phyloP scores from a whole-genome alignment of 2,888 invertebrate species.

The Leptinotarsa rubiginosa region DNA sequence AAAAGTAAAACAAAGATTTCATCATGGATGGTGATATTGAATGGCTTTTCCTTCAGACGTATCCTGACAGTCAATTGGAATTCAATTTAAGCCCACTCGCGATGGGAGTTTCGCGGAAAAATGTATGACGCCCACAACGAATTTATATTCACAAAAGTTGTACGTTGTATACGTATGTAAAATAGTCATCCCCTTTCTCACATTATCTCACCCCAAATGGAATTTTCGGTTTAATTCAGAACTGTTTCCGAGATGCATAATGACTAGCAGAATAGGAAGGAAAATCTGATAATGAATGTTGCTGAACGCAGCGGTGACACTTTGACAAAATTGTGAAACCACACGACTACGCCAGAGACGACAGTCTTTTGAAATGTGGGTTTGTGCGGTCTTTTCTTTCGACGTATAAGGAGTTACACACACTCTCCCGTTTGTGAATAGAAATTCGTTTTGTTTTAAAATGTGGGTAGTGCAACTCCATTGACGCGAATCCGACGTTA shows the following conservation, averaged over 20 bases:
- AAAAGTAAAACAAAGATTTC: too few relatives aligned
- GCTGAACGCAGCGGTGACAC: conserved; percentile 27
- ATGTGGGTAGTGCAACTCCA: background rate
- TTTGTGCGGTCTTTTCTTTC: conserved; percentile 11
- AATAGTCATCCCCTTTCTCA: conserved; percentile 12
- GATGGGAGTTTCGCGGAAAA: background rate
- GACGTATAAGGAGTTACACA: background rate
- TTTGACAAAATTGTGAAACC: conserved; percentile 29
- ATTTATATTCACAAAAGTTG: conserved; percentile 10
- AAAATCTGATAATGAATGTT: conserved; percentile 31
- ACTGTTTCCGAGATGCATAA: conserved; percentile 27
- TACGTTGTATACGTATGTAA: conserved; percentile 11
- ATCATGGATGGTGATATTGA: too few relatives aligned
- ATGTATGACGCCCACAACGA: background rate
- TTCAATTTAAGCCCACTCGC: background rate
- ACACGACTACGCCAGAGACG: conserved; percentile 13
- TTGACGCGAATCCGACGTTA: too few relatives aligned
- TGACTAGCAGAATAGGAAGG: conserved; percentile 28
- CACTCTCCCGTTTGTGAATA: background rate
- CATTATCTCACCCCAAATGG: conserved; percentile 17
- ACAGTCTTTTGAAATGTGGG: conserved; percentile 9
- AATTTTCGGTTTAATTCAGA: conserved; percentile 26
- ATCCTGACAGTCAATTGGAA: background rate
- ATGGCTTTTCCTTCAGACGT: background rate
- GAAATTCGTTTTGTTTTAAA: background rate